Conservation (phyloP, 2,888 invertebrate species). For the Watsonalla cultraria region DNA sequence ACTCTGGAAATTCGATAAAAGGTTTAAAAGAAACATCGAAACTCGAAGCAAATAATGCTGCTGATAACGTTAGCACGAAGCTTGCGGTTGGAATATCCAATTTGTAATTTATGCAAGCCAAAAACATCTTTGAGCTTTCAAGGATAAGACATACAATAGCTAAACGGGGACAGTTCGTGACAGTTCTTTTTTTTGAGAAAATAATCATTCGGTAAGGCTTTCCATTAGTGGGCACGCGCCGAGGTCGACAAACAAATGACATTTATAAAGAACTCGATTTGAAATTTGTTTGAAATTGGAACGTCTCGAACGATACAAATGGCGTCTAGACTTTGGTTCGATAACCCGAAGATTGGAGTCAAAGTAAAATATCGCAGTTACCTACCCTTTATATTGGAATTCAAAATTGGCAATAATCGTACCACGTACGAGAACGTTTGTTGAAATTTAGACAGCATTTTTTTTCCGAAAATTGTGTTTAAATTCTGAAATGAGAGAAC, state of each 20-base stretch:
- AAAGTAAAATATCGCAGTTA: not conserved
- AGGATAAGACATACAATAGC: slow-evolving; percentile 17
- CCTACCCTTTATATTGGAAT: not conserved
- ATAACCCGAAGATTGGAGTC: slow-evolving; percentile 27
- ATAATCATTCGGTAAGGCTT: slow-evolving; percentile 58
- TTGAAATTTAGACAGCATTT: no score
- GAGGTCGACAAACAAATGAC: slow-evolving; percentile 68
- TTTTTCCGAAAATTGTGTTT: no score
- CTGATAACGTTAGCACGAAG: slow-evolving; percentile 61
- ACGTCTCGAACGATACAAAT: slow-evolving; percentile 61
- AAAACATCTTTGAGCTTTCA: slow-evolving; percentile 21
- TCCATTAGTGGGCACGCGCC: slow-evolving; percentile 76
- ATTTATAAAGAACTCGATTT: slow-evolving; percentile 69
- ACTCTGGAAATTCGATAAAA: slow-evolving; percentile 60
- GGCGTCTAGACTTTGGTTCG: slow-evolving; percentile 63
- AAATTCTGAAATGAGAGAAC: no score
- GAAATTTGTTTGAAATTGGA: slow-evolving; percentile 64
- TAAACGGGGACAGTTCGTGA: slow-evolving; percentile 34
- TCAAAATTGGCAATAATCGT: not conserved
- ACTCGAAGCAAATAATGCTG: slow-evolving; percentile 61
- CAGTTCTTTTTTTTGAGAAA: slow-evolving; percentile 52
- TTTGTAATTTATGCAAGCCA: slow-evolving; percentile 13
- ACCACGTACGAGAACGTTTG: no score
- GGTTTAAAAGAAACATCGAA: slow-evolving; percentile 62
- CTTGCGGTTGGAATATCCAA: slow-evolving; percentile 30